phyloP scores from a whole-genome alignment of 2,797 vertebrate genomes.

The Poecilia velifera region DNA sequence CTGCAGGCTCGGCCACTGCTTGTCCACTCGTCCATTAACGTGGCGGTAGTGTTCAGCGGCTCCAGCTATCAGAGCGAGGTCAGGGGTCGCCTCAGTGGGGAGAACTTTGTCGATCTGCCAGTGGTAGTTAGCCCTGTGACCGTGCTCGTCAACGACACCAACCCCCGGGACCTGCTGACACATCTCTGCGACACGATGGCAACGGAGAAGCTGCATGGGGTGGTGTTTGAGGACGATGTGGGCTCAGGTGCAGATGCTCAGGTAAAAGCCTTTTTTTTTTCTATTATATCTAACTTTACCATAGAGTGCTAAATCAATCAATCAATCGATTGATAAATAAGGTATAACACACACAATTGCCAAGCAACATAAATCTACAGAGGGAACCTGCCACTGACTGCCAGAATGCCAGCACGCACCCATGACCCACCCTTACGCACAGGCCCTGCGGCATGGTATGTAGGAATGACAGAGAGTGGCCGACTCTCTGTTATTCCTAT shows the following conservation, averaged over 20 bases:
- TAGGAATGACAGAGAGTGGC: no score
- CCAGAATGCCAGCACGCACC: no score
- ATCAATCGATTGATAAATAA: neutral
- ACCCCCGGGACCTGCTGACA: constrained; percentile 92
- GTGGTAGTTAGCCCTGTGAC: constrained; percentile 93
- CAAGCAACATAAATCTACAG: neutral
- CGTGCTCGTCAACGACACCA: constrained; percentile 92
- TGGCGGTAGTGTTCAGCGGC: constrained; percentile 94
- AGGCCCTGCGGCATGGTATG: no score
- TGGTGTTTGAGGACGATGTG: constrained; percentile 95
- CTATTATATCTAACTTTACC: neutral
- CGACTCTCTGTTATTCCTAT: no score
- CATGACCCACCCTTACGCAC: neutral
- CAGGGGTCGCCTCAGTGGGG: constrained; percentile 88
- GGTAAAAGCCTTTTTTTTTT: constrained; percentile 45
- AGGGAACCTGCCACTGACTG: no score
- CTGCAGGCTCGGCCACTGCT: constrained; percentile 78
- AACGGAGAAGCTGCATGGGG: constrained; percentile 87
- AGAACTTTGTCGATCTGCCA: constrained; percentile 94
- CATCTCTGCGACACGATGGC: constrained; percentile 90
- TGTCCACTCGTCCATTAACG: constrained; percentile 87
- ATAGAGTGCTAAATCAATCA: neutral
- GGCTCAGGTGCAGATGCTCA: constrained; percentile 90
- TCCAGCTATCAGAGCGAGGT: constrained; percentile 87
- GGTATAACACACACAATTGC: neutral